phyloP scores from a whole-genome alignment of 2,797 vertebrate species.

The Nasua narica region DNA sequence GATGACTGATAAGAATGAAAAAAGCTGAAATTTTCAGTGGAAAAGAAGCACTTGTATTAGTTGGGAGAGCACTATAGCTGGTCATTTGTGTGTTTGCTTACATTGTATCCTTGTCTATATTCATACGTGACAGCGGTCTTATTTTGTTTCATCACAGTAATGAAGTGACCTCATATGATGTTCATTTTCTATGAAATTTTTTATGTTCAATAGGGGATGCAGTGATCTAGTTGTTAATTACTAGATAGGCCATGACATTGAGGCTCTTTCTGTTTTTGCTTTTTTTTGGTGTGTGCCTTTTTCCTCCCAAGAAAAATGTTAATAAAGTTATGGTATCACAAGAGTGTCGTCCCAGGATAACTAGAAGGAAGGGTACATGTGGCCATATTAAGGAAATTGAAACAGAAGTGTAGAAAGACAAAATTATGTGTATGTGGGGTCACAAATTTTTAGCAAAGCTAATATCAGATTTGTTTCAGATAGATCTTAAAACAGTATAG shows the following conservation, averaged over 20 bases:
- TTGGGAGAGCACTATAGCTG: neutral
- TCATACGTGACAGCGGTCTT: neutral
- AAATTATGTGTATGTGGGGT: neutral
- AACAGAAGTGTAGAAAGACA: neutral
- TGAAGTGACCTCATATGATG: neutral
- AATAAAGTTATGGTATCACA: neutral
- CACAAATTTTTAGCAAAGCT: neutral
- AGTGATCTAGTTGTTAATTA: neutral
- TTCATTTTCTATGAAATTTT: neutral
- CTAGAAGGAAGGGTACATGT: neutral
- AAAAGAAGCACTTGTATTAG: neutral
- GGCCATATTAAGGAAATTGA: neutral
- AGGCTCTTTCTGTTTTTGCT: neutral
- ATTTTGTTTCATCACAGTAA: neutral
- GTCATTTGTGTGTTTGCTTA: neutral
- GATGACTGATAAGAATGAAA: neutral
- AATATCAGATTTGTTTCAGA: neutral
- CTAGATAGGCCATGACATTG: neutral
- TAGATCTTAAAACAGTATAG: neutral
- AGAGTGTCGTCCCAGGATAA: neutral
- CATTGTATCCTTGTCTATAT: neutral
- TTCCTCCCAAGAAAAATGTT: neutral
- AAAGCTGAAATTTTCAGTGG: neutral
- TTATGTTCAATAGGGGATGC: neutral
- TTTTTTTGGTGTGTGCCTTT: neutral